These are phyloP conservation scores for Anas bahamensis DNA, from an alignment of 2,797 vertebrate genomes.

Conservation along the genomic window DNA sequence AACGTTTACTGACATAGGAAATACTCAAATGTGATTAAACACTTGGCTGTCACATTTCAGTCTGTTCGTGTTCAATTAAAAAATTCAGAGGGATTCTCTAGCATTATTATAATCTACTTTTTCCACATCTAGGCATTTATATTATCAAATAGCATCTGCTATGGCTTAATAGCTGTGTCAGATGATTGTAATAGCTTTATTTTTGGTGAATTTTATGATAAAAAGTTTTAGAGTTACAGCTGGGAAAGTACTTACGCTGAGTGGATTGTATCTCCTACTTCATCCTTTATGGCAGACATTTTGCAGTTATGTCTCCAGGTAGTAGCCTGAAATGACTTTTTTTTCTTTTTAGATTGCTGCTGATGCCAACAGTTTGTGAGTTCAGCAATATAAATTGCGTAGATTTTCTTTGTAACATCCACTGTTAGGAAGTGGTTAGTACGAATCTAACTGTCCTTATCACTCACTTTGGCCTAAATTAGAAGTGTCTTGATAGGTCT, in stretches of 20 bases:
- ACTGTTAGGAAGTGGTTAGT: not conserved
- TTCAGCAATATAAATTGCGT: not conserved
- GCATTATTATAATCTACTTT: constrained; percentile 52
- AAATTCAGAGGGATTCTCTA: constrained; percentile 31
- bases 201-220: constrained; percentile 17
- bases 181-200: constrained; percentile 45
- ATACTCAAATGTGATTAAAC: constrained; percentile 23
- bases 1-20: not conserved
- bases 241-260: not conserved
- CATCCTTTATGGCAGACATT: not conserved
- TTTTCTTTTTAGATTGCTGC: not conserved
- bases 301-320: not conserved
- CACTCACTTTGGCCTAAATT: not conserved
- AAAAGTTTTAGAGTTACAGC: constrained; percentile 11
- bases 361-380: not conserved
- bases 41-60: constrained; percentile 39
- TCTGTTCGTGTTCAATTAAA: constrained; percentile 55
- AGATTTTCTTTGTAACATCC: not conserved
- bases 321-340: not conserved
- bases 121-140: constrained; percentile 40
- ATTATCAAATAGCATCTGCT: constrained; percentile 53
- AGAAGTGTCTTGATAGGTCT: not conserved
- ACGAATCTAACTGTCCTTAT: not conserved
- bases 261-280: not conserved
- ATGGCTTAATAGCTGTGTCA: constrained; percentile 43